A percentile compares a stretch with the other conserved stretches of the same genome.
Evolutionary conservation across 2,113 vertebrate genomes (phyloP).

Genomic region (Peromyscus polionotus): DNA sequence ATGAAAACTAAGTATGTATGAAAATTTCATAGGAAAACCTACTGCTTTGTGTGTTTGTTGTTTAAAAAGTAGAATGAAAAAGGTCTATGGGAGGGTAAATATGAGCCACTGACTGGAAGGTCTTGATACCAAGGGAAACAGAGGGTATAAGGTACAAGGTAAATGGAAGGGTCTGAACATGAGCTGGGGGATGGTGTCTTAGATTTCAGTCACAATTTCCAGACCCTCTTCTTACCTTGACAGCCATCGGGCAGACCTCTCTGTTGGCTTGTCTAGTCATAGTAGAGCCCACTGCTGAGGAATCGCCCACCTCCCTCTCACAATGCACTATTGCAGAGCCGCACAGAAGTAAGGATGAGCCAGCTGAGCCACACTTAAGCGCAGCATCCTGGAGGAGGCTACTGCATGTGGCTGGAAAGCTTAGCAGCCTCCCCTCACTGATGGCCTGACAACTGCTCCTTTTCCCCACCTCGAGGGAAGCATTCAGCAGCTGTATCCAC

Average conservation of each 20-base stretch:
- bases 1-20: neutral
- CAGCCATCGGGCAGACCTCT: neutral
- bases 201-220: neutral
- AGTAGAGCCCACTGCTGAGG: neutral
- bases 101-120: neutral
- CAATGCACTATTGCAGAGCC: neutral
- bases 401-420: neutral
- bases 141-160: neutral
- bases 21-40: too few relatives aligned
- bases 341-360: neutral
- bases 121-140: neutral
- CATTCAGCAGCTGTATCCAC: neutral
- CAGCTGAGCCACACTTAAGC: neutral
- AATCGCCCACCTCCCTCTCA: neutral
- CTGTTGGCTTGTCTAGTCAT: neutral
- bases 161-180: neutral
- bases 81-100: neutral
- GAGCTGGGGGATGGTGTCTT: neutral
- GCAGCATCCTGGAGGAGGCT: neutral
- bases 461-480: neutral
- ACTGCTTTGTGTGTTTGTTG: neutral
- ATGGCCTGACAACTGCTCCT: neutral
- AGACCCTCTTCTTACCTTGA: neutral
- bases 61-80: neutral
- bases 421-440: neutral